Evolutionary conservation across 2,888 invertebrate genomes (phyloP).

Genomic region (Mythimna impura): DNA sequence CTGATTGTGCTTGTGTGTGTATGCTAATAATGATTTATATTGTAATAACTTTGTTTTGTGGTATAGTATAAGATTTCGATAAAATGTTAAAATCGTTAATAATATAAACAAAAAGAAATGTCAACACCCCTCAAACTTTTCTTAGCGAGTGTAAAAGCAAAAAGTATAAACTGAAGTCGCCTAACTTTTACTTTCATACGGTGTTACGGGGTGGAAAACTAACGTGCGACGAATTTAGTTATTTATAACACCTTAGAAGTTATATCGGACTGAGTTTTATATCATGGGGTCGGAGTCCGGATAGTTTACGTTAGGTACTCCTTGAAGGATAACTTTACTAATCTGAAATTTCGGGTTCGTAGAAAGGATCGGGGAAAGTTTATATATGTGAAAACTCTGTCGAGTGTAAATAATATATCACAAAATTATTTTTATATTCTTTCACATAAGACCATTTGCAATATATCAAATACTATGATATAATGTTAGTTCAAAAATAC

Average conservation of each 20-base stretch:
- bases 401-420: constrained; percentile 5
- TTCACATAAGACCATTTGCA: background rate
- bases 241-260: constrained; percentile 43
- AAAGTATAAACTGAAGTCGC: constrained; percentile 28
- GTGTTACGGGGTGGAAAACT: constrained; percentile 41
- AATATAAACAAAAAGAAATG: too few species aligned
- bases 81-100: too few species aligned
- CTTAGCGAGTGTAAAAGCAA: constrained; percentile 14
- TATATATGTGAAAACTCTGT: constrained; percentile 9
- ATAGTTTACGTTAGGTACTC: constrained; percentile 1
- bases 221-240: constrained; percentile 33
- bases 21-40: too few species aligned
- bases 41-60: too few species aligned
- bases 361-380: constrained; percentile 31
- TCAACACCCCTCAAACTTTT: constrained; percentile 38
- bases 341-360: constrained; percentile 17
- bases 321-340: constrained; percentile 39
- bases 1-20: too few species aligned
- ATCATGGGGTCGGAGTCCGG: constrained; percentile 14
- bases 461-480: too few species aligned
- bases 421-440: background rate
- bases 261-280: constrained; percentile 37
- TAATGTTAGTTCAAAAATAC: too few species aligned
- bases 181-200: constrained; percentile 34
- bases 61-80: too few species aligned